Percentiles rank a stretch among this genome's conserved stretches.
phyloP scores from a whole-genome alignment of 1,140 invertebrate species.

The Trachymyrmex septentrionalis region DNA sequence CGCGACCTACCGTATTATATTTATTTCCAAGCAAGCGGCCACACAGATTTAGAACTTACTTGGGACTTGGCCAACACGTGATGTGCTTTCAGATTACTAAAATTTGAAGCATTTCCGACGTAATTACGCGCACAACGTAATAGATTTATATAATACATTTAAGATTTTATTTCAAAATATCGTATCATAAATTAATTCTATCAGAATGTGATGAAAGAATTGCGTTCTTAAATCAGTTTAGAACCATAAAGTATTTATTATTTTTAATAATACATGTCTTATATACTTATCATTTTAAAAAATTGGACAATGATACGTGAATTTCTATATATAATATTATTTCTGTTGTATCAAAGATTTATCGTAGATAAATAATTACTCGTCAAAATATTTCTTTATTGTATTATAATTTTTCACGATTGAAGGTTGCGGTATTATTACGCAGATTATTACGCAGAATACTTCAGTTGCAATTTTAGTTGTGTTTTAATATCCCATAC shows the following conservation, averaged over 20 bases:
- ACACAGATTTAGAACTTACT: slow-evolving; percentile 60
- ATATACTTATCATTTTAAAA: neutral
- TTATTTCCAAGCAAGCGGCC: slow-evolving; percentile 46
- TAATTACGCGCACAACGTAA: slow-evolving; percentile 32
- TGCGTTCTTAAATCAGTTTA: neutral
- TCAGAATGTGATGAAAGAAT: neutral
- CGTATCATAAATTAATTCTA: neutral
- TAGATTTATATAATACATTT: slow-evolving; percentile 13
- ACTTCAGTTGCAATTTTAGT: neutral
- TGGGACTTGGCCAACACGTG: slow-evolving; percentile 61
- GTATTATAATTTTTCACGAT: neutral
- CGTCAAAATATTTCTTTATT: neutral
- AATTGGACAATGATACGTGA: neutral
- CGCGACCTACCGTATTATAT: slow-evolving; percentile 56
- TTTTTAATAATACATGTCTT: neutral
- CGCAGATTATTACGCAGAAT: neutral
- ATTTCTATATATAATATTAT: neutral
- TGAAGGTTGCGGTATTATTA: neutral
- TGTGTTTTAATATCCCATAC: slow-evolving; percentile 42
- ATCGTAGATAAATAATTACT: neutral
- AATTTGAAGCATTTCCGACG: slow-evolving; percentile 55
- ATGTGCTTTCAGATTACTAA: slow-evolving; percentile 49
- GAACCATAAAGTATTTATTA: no score
- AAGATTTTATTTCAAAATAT: neutral
- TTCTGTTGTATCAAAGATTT: neutral